phyloP scores from a whole-genome alignment of 2,888 invertebrate genomes.

The Plutella xylostella region DNA sequence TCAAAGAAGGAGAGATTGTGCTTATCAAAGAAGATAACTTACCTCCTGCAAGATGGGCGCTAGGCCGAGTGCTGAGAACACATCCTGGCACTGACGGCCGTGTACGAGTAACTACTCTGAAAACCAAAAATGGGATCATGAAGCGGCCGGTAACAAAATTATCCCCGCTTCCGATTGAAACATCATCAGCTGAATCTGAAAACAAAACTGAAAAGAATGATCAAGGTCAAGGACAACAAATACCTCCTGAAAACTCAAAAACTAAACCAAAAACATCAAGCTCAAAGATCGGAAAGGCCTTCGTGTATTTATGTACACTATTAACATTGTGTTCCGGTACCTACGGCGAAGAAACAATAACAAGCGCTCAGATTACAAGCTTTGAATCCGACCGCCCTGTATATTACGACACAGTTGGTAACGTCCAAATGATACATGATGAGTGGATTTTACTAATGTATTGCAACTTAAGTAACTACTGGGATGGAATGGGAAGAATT shows the following conservation, averaged over 20 bases:
- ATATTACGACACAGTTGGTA: conserved; percentile 12
- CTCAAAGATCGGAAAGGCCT: background rate
- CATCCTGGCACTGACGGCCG: conserved; percentile 17
- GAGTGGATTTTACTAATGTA: conserved; percentile 17
- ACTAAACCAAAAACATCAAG: background rate
- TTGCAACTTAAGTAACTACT: conserved; percentile 15
- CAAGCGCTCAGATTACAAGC: conserved; percentile 9
- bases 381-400: conserved; percentile 10
- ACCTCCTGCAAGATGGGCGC: conserved; percentile 20
- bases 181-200: background rate
- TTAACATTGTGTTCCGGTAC: background rate
- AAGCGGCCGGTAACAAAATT: background rate
- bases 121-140: background rate
- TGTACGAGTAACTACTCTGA: background rate
- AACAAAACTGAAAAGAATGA: background rate
- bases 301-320: no score
- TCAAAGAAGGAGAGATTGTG: conserved; percentile 10
- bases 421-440: conserved; percentile 14
- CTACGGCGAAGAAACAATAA: no score
- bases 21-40: conserved; percentile 19
- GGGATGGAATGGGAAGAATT: conserved; percentile 6
- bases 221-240: background rate
- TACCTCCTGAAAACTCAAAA: background rate
- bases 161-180: background rate
- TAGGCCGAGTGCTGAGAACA: conserved; percentile 18